Conservation (phyloP, 2,888 invertebrate species). For the Myathropa florea region DNA sequence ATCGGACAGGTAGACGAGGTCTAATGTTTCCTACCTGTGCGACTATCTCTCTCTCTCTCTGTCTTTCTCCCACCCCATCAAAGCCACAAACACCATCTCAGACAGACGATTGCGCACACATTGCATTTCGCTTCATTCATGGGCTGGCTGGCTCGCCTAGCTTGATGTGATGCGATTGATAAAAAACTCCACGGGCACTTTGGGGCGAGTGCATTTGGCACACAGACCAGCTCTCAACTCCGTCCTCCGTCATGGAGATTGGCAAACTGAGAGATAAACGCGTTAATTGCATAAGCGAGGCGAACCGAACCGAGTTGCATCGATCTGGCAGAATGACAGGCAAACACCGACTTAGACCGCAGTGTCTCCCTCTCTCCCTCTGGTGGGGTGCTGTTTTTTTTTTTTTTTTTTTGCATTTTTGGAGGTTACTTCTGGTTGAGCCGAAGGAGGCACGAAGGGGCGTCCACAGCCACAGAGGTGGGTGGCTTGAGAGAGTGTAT, state of each 20-base stretch:
- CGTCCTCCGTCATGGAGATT: slow-evolving; percentile 34
- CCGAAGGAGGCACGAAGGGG: too few species aligned
- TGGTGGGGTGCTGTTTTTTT: neutral
- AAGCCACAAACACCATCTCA: slow-evolving; percentile 6
- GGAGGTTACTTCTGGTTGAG: neutral
- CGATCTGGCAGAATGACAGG: slow-evolving; percentile 54
- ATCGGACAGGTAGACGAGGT: slow-evolving; percentile 49
- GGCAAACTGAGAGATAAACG: slow-evolving; percentile 60
- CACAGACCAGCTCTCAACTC: neutral
- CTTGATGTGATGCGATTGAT: slow-evolving; percentile 16
- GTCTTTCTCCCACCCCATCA: neutral
- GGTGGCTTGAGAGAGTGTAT: neutral
- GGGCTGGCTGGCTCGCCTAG: slow-evolving; percentile 13
- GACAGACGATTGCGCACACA: neutral
- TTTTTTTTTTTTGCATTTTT: too few species aligned
- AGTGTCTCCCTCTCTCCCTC: neutral
- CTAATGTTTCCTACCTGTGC: slow-evolving; percentile 52
- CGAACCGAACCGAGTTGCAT: slow-evolving; percentile 60
- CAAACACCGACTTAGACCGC: slow-evolving; percentile 10
- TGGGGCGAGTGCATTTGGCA: slow-evolving; percentile 3
- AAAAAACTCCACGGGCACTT: slow-evolving; percentile 55
- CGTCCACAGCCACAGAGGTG: too few species aligned
- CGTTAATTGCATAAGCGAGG: slow-evolving; percentile 69
- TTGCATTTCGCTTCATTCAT: slow-evolving; percentile 56
- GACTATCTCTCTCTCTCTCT: slow-evolving; percentile 9